Evolutionary conservation across 2,113 vertebrate species (phyloP), one percentile per base, ranked within the genome.

Genomic region (Rynchops niger): DNA sequence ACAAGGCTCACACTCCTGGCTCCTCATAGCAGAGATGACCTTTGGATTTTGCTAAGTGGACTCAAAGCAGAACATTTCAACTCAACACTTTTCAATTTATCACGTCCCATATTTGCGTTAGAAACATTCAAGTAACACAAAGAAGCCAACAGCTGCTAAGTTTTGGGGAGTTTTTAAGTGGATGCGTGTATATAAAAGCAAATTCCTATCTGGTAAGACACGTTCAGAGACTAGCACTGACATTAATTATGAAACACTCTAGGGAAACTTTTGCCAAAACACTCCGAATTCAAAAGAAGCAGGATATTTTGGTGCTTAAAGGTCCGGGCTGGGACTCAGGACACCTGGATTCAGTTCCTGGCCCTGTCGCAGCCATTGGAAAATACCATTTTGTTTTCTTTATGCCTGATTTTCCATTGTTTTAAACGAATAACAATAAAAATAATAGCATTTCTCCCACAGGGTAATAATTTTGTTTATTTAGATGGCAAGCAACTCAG

Each of bases 161-260:
- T 79, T 85, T 89, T 9, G 77, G 52, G 62, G 65, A 96, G 83
- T 45, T 92, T 92, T 92, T 72, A 76, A 95, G 73, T 65, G 63
- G 42, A 32, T 81, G 40, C 16, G 11, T 74, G 62, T 82, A 94
- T 91, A 89, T 78, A 87, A 96, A 95, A 95, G 94, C 77, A 79
- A 95, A 96, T 97, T 97, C 96, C 97, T 95, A 91, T 93, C 86
- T 92, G 53, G 70, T 96, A 95, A 97, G 92, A 93, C 73, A 91
- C 2, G 0, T 74, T 82, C 70, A 82, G 86, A n/a, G 55, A 53
- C 81, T 72, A 91, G 70, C 52, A 82, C 78, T 95, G 91, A 95
- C 83, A 89, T 87, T 91, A 91, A 80, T 97, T 94, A 93, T 58
- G 81, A 97, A 97, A 95, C 81, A 62, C 56, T 90, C 62, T 12